Evolutionary conservation across 1,140 invertebrate genomes (phyloP), one percentile per base, ranked within the genome.

Genomic region (Batillaria attramentaria): DNA sequence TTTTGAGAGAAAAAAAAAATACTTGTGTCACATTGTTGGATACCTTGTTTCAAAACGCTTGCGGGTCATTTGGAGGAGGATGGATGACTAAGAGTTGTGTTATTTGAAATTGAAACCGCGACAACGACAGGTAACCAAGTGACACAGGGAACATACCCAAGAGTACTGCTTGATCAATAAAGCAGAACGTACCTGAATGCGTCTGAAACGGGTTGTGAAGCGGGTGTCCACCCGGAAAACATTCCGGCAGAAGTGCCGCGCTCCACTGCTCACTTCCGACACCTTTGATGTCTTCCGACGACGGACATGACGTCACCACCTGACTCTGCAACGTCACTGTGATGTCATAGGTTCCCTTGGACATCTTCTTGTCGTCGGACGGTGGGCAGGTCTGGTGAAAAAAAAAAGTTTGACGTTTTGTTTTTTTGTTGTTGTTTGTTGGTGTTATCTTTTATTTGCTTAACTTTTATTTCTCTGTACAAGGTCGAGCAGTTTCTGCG

Each of bases 241-340:
- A 70, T 31, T 46, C 68, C 42, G 68, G 41, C 10, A 46, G 68
- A 24, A 70, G 68, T 20, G 42, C 43, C 20, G 5, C 24, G 20
- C 35, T 39, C 68, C 41, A 46, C 24, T 13, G 18, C 16, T 41
- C 2, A 41, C 42, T 41, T 31, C 42, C 35, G 3, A 42, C 24
- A 8, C 33, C 33, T 1, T 2, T 2, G 18, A 37, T 31, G 42
- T 46, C 41, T 31, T 70, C 68, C 3, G 31, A 2, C 13, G 57
- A 65, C 13, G 73, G 73, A 39, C 73, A 75, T 41, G 73, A 62
- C 43, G 39, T 75, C 54, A 75, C 31, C n/a, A 75, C 54, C 24
- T 75, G 73, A 28, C 73, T 75, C 57, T 75, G 54, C 33, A 75
- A n/a, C 35, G 37, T 16, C n/a, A 75, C 57, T 8, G 50, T 42